These are phyloP conservation scores for Orthonevra nobilis DNA, from an alignment of 2,888 invertebrate species.

Conservation along the genomic window DNA sequence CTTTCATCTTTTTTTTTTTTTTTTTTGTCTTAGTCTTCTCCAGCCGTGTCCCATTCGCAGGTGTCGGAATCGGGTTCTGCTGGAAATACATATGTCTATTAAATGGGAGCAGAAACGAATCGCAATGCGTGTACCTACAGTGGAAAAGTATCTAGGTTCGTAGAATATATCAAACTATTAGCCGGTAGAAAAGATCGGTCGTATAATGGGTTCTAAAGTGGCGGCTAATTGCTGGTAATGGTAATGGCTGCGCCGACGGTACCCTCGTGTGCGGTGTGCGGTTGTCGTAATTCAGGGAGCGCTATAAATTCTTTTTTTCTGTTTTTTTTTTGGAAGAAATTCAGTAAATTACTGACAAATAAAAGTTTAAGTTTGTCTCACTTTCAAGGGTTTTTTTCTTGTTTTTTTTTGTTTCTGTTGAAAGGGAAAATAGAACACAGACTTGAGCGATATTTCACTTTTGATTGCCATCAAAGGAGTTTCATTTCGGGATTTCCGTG, in stretches of 20 bases:
- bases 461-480: no score
- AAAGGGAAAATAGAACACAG: constrained; percentile 29
- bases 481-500: no score
- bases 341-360: constrained; percentile 35
- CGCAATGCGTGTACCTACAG: constrained; percentile 36
- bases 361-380: constrained; percentile 36
- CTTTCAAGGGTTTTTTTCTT: constrained; percentile 14
- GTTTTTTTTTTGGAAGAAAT: constrained; percentile 7
- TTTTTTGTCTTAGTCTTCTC: neutral
- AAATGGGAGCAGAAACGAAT: constrained; percentile 41
- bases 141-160: constrained; percentile 47
- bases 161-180: constrained; percentile 59
- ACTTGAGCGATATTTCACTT: no score
- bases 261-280: constrained; percentile 1
- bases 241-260: constrained; percentile 49
- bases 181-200: constrained; percentile 41
- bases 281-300: constrained; percentile 52
- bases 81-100: constrained; percentile 34
- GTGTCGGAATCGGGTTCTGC: constrained; percentile 9
- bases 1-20: neutral
- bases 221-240: constrained; percentile 68
- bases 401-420: no score
- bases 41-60: constrained; percentile 28
- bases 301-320: constrained; percentile 40
- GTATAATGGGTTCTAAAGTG: constrained; percentile 69